Base-by-base conservation (phyloP, 2,113 vertebrate species). In the Nettapus auritus region DNA sequence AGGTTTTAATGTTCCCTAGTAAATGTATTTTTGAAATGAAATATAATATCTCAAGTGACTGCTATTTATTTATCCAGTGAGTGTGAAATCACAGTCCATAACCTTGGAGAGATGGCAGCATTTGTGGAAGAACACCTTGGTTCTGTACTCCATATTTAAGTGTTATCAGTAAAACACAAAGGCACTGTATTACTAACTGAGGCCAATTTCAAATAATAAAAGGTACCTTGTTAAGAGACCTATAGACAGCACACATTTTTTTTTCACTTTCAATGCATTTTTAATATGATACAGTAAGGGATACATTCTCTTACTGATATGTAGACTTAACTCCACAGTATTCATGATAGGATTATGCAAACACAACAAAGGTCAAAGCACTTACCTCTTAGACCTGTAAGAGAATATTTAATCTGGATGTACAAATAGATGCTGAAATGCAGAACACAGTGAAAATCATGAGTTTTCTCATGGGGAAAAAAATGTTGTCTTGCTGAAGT, bases 1-100 rank as follows among this genome's bases (percentile, higher is more conserved):
- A 89, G 88, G 50, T 75, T 95, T 93, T 86, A 89, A 59, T 71
- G 42, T 88, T 85, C 50, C 44, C 46, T 85, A 48, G 53, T 67
- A 50, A 75, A 73, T 66, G 69, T 46, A 78, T 62, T 46, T 64
- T 60, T 75, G 50, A 69, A 89, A 81, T 50, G 40, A 88, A 90
- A 89, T 34, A 56, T 9, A 71, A 86, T 55, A 29, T 38, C 52
- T 83, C 42, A 56, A 81, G 71, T 60, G 57, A 38, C 86, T 76
- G 31, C 60, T 56, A 29, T 60, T 66, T 79, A 74, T 75, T 88
- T 52, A 3, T 2, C 52, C 78, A 81, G 12, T 4, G 38, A 71
- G 11, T 38, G 28, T 80, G 57, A 86, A 93, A 88, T 62, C 55
- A 38, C 46, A 81, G 19, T 48, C 36, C 62, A 44, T 59, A 73